These are phyloP conservation scores for Timema podura DNA, from an alignment of 2,888 invertebrate species.

Conservation along the genomic window DNA sequence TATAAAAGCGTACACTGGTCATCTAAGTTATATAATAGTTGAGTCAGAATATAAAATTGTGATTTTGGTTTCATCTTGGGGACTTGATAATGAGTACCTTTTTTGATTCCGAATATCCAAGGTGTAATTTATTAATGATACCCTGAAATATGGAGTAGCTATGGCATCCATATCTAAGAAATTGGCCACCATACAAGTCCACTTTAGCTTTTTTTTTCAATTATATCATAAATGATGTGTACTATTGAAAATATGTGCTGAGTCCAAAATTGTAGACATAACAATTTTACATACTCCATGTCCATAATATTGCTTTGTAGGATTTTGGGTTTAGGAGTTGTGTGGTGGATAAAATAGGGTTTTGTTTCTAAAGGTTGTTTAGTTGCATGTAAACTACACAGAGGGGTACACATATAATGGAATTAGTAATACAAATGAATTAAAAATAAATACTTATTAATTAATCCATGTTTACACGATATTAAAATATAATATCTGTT, in stretches of 20 bases:
- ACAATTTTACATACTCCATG: too few species aligned
- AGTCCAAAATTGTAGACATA: too few species aligned
- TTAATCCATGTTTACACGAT: background rate
- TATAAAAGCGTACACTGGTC: too few species aligned
- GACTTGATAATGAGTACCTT: background rate
- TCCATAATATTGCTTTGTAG: too few species aligned
- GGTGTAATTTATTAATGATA: conserved; percentile 6
- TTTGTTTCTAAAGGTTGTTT: too few species aligned
- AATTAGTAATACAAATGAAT: background rate
- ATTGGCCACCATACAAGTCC: background rate
- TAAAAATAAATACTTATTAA: background rate
- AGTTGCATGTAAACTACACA: too few species aligned
- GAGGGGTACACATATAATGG: too few species aligned
- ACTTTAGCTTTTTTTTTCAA: background rate
- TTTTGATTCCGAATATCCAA: background rate
- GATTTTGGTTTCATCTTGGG: conserved; percentile 6
- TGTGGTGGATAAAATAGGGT: too few species aligned
- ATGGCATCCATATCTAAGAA: background rate
- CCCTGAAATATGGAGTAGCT: background rate
- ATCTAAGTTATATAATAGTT: background rate
- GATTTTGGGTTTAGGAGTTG: too few species aligned
- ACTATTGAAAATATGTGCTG: background rate
- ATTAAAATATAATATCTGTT: background rate
- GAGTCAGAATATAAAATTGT: background rate
- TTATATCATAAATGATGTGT: background rate